Conservation (phyloP, 2,888 invertebrate species). For the Orthosia incerta region DNA sequence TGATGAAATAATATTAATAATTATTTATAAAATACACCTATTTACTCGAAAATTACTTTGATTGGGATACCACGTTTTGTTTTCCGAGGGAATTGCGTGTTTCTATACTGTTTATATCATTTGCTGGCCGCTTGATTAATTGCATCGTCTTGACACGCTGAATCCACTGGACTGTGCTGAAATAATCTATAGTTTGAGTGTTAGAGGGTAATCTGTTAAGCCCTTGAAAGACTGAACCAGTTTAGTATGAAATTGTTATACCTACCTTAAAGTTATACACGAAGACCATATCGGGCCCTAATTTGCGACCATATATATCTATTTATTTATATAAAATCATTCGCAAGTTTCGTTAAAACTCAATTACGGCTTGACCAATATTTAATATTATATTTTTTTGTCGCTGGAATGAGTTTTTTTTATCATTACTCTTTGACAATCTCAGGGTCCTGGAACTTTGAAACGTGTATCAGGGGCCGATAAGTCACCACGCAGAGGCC, state of each 20-base stretch:
- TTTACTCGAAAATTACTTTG: neutral
- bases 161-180: conserved; percentile 48
- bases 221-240: conserved; percentile 3
- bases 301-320: neutral
- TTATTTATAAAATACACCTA: neutral
- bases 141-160: conserved; percentile 47
- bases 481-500: too few relatives aligned
- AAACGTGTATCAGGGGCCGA: too few relatives aligned
- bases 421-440: too few relatives aligned
- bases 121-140: conserved; percentile 53
- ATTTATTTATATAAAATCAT: too few relatives aligned
- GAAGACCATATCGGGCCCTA: neutral
- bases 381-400: too few relatives aligned
- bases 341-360: too few relatives aligned
- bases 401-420: too few relatives aligned
- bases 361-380: too few relatives aligned
- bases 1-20: too few relatives aligned
- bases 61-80: neutral
- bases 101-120: conserved; percentile 53
- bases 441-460: too few relatives aligned
- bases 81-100: conserved; percentile 24
- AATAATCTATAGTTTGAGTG: conserved; percentile 45
- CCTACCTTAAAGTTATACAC: conserved; percentile 1
- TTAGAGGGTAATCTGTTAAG: conserved; percentile 49
- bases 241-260: conserved; percentile 3